A percentile compares a stretch with the other conserved stretches of the same genome.
Evolutionary conservation across 2,888 invertebrate genomes (phyloP).

Genomic region (Sphecodes monilicornis): DNA sequence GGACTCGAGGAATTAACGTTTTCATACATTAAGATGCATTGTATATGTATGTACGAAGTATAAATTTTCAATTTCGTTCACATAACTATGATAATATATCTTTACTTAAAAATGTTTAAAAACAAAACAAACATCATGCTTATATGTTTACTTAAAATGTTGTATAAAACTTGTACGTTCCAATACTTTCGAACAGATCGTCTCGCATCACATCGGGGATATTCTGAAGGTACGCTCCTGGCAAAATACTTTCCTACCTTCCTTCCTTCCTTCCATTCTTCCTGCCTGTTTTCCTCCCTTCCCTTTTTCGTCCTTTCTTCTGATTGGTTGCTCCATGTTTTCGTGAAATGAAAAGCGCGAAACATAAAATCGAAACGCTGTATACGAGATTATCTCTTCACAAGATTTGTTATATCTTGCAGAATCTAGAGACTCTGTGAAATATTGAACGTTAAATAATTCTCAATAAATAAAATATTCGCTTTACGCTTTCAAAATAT

Average conservation of each 20-base stretch:
- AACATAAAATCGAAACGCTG: constrained; percentile 33
- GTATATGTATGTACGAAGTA: not conserved
- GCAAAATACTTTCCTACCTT: constrained; percentile 32
- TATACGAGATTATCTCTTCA: not conserved
- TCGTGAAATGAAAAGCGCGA: constrained; percentile 40
- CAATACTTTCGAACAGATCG: constrained; percentile 18
- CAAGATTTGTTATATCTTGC: not conserved
- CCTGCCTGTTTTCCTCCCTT: constrained; percentile 24
- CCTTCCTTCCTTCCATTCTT: not conserved
- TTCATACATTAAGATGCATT: not conserved
- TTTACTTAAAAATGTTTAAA: too few species aligned
- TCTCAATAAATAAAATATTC: not conserved
- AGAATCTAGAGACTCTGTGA: not conserved
- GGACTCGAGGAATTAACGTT: not conserved
- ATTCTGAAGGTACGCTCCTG: constrained; percentile 41
- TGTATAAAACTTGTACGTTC: not conserved
- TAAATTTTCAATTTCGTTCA: not conserved
- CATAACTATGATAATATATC: too few species aligned
- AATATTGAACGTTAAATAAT: too few species aligned
- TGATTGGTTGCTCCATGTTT: constrained; percentile 54
- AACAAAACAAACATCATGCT: too few species aligned
- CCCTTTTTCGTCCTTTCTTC: constrained; percentile 19
- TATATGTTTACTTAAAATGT: too few species aligned
- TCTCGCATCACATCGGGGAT: constrained; percentile 24
- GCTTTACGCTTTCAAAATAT: not conserved